These are phyloP conservation scores for Habrosyne pyritoides DNA, from an alignment of 2,888 invertebrate genomes.

Conservation along the genomic window DNA sequence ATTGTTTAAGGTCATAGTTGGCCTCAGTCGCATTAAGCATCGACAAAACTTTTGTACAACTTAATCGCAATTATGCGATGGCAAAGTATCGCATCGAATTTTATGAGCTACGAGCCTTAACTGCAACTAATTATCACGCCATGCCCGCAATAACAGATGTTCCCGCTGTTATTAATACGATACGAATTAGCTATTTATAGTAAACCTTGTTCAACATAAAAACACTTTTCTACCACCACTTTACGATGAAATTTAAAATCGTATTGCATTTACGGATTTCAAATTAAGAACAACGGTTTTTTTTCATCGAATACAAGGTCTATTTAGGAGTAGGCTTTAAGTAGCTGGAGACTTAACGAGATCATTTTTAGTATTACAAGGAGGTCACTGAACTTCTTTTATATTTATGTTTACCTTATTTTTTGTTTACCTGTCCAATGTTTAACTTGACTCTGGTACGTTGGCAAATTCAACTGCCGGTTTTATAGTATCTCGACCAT, in stretches of 20 bases:
- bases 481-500: background rate
- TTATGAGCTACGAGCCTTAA: conserved; percentile 21
- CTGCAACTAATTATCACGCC: conserved; percentile 54
- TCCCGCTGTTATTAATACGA: conserved; percentile 60
- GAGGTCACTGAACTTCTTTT: conserved; percentile 3
- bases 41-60: no score
- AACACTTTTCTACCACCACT: conserved; percentile 12
- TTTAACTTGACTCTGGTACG: background rate
- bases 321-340: background rate
- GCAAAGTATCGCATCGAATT: conserved; percentile 17
- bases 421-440: background rate
- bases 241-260: background rate
- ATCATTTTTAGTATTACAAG: background rate
- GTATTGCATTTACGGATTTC: background rate
- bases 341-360: conserved; percentile 3
- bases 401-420: fast-evolving
- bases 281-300: background rate
- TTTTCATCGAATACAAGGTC: conserved; percentile 1
- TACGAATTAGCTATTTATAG: conserved; percentile 54
- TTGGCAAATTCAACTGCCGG: background rate
- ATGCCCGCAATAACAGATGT: conserved; percentile 66
- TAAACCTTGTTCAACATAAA: conserved; percentile 22
- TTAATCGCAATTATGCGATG: no score
- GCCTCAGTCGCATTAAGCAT: no score
- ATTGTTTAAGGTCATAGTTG: no score